Conservation (phyloP, 1,140 invertebrate species). For the Uloborus diversus region DNA sequence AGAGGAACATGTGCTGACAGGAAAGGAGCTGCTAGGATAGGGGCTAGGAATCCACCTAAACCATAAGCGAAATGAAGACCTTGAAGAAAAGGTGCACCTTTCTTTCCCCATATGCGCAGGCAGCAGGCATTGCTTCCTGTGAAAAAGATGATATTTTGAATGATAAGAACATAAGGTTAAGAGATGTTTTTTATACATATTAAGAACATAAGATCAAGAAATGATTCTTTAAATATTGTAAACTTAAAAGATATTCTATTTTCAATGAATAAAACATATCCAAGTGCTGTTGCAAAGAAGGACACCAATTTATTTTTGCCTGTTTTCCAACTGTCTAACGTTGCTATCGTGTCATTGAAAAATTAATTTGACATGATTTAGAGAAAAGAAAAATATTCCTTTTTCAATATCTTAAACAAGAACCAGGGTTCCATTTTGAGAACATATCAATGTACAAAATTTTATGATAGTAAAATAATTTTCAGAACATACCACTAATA, state of each 20-base stretch:
- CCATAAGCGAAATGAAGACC: slow-evolving; percentile 70
- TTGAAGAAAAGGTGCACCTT: slow-evolving; percentile 69
- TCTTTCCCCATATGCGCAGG: slow-evolving; percentile 68
- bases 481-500: no score
- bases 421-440: no score
- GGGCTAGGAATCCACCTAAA: slow-evolving; percentile 69
- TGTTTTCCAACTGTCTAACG: background rate
- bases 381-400: no score
- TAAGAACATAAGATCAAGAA: background rate
- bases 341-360: background rate
- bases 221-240: no score
- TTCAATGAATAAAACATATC: no score
- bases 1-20: slow-evolving; percentile 58
- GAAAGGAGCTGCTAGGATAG: slow-evolving; percentile 68
- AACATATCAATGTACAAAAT: no score
- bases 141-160: background rate
- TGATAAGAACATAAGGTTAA: background rate
- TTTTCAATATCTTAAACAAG: no score
- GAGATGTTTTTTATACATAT: background rate
- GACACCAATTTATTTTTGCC: background rate
- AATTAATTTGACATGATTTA: background rate
- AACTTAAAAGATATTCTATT: no score
- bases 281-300: no score
- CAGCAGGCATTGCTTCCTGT: slow-evolving; percentile 69
- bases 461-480: no score